Percentiles rank a stretch among this genome's conserved stretches.
Evolutionary conservation across 1,140 invertebrate genomes (phyloP).

Genomic region (Portunus trituberculatus): DNA sequence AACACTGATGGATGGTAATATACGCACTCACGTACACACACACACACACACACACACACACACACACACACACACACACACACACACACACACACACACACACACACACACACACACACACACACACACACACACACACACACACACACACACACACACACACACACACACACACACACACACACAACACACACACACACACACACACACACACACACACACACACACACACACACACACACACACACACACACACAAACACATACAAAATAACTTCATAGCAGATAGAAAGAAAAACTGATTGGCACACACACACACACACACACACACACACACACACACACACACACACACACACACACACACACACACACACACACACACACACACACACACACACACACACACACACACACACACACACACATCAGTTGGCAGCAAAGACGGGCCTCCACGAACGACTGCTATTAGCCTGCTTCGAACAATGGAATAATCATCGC

Average conservation of each 20-base stretch:
- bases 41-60: not conserved
- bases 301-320: not conserved
- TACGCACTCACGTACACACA: not conserved
- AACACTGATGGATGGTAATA: too few relatives aligned
- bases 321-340: not conserved
- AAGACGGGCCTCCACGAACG: not conserved
- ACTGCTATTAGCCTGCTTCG: slow-evolving; percentile 34
- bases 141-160: not conserved
- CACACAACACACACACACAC: too few relatives aligned
- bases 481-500: slow-evolving; percentile 60
- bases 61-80: not conserved
- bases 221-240: not conserved
- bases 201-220: too few relatives aligned
- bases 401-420: not conserved
- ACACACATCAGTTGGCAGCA: not conserved
- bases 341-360: slow-evolving; percentile 20
- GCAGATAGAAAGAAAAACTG: too few relatives aligned
- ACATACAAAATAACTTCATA: too few relatives aligned
- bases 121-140: slow-evolving; percentile 11
- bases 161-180: too few relatives aligned
- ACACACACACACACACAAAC: not conserved
- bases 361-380: slow-evolving; percentile 20
- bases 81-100: not conserved
- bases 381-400: slow-evolving; percentile 20
- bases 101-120: not conserved